These are phyloP conservation scores for Epirrhoe tristata DNA, from an alignment of 2,888 invertebrate genomes.

Conservation along the genomic window DNA sequence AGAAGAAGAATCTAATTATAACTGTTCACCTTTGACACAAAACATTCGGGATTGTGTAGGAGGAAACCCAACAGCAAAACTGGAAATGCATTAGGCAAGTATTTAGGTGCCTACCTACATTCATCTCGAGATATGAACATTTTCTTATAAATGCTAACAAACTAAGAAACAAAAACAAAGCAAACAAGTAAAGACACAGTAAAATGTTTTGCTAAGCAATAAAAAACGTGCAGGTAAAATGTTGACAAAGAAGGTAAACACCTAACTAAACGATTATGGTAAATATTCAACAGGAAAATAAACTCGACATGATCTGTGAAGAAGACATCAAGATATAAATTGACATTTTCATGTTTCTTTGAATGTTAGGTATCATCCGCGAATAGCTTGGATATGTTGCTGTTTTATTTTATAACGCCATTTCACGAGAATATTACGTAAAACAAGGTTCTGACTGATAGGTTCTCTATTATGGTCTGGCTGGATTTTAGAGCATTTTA, in stretches of 20 bases:
- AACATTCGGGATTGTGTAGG: background rate
- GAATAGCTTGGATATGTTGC: background rate
- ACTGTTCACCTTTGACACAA: background rate
- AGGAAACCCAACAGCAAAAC: background rate
- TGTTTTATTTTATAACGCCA: background rate
- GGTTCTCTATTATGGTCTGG: no score
- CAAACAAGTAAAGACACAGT: constrained; percentile 1
- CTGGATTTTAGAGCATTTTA: no score
- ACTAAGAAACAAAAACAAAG: background rate
- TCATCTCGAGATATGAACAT: background rate
- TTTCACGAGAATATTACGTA: background rate
- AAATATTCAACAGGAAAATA: constrained; percentile 25
- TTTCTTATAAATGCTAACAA: background rate
- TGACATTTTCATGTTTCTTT: background rate
- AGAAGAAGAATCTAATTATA: no score
- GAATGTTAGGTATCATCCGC: background rate
- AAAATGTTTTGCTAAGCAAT: constrained; percentile 3
- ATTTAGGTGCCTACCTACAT: no score
- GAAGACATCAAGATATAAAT: background rate
- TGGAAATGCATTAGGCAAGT: background rate
- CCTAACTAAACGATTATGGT: constrained; percentile 12
- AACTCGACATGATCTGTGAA: constrained; percentile 4
- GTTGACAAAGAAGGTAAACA: constrained; percentile 3
- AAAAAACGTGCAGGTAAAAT: constrained; percentile 15
- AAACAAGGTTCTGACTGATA: background rate